Conservation (phyloP, 2,797 vertebrate genomes). For the Tadarida brasiliensis region DNA sequence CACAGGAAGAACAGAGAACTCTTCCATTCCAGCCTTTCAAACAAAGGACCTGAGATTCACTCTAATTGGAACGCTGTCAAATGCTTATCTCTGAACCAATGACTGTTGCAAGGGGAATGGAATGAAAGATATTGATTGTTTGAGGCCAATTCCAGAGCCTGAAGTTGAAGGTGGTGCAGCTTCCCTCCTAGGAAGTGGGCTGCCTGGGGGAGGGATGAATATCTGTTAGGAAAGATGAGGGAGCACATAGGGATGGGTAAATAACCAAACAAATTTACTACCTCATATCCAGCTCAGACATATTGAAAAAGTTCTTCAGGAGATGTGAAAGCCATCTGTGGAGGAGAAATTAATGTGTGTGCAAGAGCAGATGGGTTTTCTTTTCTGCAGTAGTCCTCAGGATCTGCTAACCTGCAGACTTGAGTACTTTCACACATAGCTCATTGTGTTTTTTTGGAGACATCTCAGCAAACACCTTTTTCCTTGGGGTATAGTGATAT, state of each 20-base stretch:
- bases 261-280: background rate
- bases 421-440: background rate
- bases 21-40: background rate
- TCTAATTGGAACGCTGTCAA: background rate
- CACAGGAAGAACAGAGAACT: background rate
- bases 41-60: background rate
- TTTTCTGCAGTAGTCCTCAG: background rate
- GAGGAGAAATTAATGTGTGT: background rate
- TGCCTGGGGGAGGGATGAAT: background rate
- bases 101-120: background rate
- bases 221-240: background rate
- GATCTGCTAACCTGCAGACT: background rate
- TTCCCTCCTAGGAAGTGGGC: background rate
- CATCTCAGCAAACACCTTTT: slow-evolving; percentile 1
- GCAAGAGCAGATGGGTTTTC: background rate
- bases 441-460: background rate
- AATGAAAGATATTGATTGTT: background rate
- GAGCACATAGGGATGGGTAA: background rate
- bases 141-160: background rate
- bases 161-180: background rate
- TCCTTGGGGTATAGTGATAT: background rate
- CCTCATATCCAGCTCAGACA: slow-evolving; percentile 21
- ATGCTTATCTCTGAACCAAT: background rate
- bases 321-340: background rate
- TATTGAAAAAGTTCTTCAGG: background rate